Base-by-base conservation (phyloP, 2,797 vertebrate genomes). In the Chromis chromis region DNA sequence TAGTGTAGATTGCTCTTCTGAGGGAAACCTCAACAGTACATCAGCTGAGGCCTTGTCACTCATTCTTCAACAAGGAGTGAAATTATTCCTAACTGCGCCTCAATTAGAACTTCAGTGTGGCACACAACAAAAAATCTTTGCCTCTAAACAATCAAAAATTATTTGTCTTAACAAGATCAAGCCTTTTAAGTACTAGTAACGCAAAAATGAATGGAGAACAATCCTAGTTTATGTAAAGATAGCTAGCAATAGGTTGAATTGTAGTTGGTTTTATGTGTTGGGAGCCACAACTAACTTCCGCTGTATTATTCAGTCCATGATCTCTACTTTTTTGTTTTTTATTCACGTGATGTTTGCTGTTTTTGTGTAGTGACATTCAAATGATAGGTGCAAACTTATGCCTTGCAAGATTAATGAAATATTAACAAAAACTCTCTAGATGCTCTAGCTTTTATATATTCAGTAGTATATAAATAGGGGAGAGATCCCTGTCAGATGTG, bases 51-150 rank as follows among this genome's bases (percentile, higher is more conserved):
- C 74, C 82, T 75, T 86, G 84, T 79, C 81, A 79, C 55, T 90
- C 85, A 87, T 39, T 70, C 73, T 78, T 77, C 83, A 87, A 88
- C 80, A 63, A 85, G 84, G 77, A 83, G 81, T 9, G 40, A 80
- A 77, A 36, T 65, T 65, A 83, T 76, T 80, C 59, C 55, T 66
- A 83, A 78, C 76, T 66, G 11, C 44, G 50, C 33, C 56, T 36
- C 33, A 36, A 12, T 36, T 36, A 36, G 9, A 36, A 36, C 33
- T 36, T 71, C 46, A 67, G 44, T n/a, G 48, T 14, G 57, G 39
- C 62, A 39, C 19, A 68, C 1, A 1, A 21, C 42, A 57, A 52
- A 65, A 48, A 65, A 2, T 21, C 24, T 54, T 25, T 1, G 12
- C 22, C 12, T 28, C 52, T 10, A 28, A 55, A 76, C 69, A 36